Base-by-base conservation (phyloP, 2,888 invertebrate species). In the Hydriomena furcata region DNA sequence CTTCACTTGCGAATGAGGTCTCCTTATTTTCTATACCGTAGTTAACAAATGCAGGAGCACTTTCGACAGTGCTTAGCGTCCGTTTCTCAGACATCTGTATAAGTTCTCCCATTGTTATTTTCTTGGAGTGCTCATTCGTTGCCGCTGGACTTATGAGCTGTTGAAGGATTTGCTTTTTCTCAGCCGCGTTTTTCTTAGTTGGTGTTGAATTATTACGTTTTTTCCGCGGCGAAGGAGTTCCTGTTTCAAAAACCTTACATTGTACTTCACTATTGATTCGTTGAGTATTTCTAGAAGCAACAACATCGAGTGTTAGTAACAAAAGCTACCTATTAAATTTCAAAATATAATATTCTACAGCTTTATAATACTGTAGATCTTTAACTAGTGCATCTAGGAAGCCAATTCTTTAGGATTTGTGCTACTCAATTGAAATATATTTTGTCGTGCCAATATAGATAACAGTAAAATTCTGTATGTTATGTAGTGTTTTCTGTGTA, bases 141-240 rank as follows among this genome's bases (percentile, higher is more conserved):
- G 91, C 76, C 0, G 94, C 93, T 0, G 95, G 95, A 46, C 94
- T 93, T 55, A 94, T 93, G n/a, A 95, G 84, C 69, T 95, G 95
- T 73, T 95, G 95, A 7, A 95, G 89, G 49, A 95, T 95, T 83
- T 94, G 94, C 68, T 94, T 95, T 79, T 95, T 95, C 81, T 95
- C 95, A 23, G 94, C 94, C 11, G 93, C 93, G 66, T 93, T 94
- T 78, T 94, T 94, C 87, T 94, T 94, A 6, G 94, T 94, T 12
- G 95, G 95, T 12, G 95, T 95, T 5, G 95, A 95, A 77, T 95
- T 95, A 84, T 95, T 95, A 64, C 95, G 92, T 82, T 95, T 94
- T 85, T 95, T 94, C 66, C 95, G 92, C 36, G 95, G 95, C 42
- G 95, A 95, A 20, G 95, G 95, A 28, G 94, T 93, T 73, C 94